Percentiles rank a stretch among this genome's conserved stretches.
These are phyloP conservation scores for Austrofundulus limnaeus DNA, from an alignment of 2,113 vertebrate species.

Conservation along the genomic window DNA sequence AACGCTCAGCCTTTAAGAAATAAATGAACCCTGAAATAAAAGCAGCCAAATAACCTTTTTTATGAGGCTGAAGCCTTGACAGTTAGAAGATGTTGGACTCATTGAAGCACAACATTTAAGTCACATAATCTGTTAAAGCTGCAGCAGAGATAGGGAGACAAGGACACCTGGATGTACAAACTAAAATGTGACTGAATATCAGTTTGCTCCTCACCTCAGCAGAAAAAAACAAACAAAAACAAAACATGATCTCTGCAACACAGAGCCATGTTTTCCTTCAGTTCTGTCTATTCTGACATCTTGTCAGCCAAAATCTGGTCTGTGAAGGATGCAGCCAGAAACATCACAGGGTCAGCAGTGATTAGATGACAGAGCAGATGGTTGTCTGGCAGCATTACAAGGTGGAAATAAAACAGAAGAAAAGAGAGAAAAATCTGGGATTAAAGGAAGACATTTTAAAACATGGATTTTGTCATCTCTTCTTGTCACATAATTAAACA, in stretches of 20 bases:
- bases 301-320: conserved; percentile 3
- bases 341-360: conserved; percentile 17
- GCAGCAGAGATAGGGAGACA: conserved; percentile 11
- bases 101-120: conserved; percentile 16
- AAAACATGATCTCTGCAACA: conserved; percentile 15
- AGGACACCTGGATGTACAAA: conserved; percentile 8
- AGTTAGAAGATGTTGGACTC: conserved; percentile 12
- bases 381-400: conserved; percentile 9
- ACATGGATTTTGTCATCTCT: neutral
- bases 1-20: neutral
- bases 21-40: neutral
- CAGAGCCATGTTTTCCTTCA: neutral
- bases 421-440: neutral
- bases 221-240: conserved; percentile 2
- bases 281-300: conserved; percentile 4
- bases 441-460: neutral
- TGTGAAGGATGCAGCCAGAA: conserved; percentile 27
- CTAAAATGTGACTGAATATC: conserved; percentile 16
- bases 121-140: conserved; percentile 23
- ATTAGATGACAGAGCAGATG: conserved; percentile 14
- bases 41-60: neutral
- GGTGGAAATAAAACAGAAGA: neutral
- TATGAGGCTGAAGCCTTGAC: conserved; percentile 15
- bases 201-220: conserved; percentile 17
- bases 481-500: no score